phyloP scores from a whole-genome alignment of 2,888 invertebrate genomes.

The Chaitophorus viminalis region DNA sequence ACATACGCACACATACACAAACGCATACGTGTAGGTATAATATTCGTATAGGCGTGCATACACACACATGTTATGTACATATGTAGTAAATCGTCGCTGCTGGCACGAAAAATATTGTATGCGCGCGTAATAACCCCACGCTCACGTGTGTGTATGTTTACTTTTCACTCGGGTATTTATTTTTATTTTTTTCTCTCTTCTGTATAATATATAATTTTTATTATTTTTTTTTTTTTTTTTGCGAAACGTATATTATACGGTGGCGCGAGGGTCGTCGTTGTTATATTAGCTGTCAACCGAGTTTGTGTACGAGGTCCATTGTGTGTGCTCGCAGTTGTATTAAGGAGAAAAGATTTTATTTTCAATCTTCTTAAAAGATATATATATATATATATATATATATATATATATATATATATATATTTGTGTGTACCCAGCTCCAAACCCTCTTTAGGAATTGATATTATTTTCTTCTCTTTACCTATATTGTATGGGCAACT shows the following conservation, averaged over 20 bases:
- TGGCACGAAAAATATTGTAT: constrained; percentile 41
- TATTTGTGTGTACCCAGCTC: background rate
- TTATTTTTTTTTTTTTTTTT: background rate
- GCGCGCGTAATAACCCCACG: background rate
- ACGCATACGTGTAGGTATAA: background rate
- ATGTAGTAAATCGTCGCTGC: background rate
- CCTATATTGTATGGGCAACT: background rate
- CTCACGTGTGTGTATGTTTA: constrained; percentile 33
- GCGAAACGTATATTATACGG: constrained; percentile 4
- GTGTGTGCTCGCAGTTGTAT: constrained; percentile 6
- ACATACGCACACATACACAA: background rate
- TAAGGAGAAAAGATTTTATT: constrained; percentile 41
- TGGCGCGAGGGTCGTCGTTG: constrained; percentile 12
- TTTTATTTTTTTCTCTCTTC: background rate
- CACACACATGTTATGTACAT: background rate
- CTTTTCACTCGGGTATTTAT: constrained; percentile 6
- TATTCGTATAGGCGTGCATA: background rate
- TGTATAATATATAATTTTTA: background rate
- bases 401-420: too few species aligned
- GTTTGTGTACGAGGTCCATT: constrained; percentile 24
- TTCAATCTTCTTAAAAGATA: constrained; percentile 53
- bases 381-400: background rate
- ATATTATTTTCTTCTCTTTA: constrained; percentile 13
- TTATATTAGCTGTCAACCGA: constrained; percentile 55
- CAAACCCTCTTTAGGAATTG: constrained; percentile 47